phyloP scores from a whole-genome alignment of 1,140 invertebrate genomes.

The Hydropsyche tenuis region DNA sequence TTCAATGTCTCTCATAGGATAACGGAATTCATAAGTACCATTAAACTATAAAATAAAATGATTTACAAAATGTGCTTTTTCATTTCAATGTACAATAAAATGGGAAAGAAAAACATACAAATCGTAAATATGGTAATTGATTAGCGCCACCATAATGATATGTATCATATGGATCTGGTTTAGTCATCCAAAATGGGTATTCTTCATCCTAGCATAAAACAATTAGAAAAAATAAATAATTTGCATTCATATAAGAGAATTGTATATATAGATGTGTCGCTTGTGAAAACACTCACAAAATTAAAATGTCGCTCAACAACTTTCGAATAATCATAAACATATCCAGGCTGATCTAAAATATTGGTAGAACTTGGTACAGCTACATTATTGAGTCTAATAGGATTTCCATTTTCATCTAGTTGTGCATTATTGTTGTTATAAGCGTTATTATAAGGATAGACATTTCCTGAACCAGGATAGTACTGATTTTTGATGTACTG shows the following conservation, averaged over 20 bases:
- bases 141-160: conserved; percentile 52
- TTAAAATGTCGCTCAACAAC: conserved; percentile 74
- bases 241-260: not conserved
- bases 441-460: conserved; percentile 7
- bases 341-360: conserved; percentile 60
- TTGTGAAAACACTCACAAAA: conserved; percentile 68
- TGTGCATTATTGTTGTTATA: conserved; percentile 11
- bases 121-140: conserved; percentile 71
- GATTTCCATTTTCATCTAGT: conserved; percentile 53
- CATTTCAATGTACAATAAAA: conserved; percentile 26
- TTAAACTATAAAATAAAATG: conserved; percentile 70
- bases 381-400: conserved; percentile 41
- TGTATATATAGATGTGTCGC: no score
- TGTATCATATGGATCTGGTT: conserved; percentile 59
- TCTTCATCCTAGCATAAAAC: conserved; percentile 68
- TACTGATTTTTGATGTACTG: conserved; percentile 44
- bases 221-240: conserved; percentile 15
- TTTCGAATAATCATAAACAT: conserved; percentile 64
- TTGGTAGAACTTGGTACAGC: conserved; percentile 58
- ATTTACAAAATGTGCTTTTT: conserved; percentile 45
- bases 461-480: conserved; percentile 41
- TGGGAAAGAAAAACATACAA: conserved; percentile 62
- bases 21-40: conserved; percentile 84
- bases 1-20: conserved; percentile 81
- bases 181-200: conserved; percentile 78